A percentile compares a stretch with the other conserved stretches of the same genome.
Evolutionary conservation across 2,888 invertebrate species (phyloP).

Genomic region (Formica aserva): DNA sequence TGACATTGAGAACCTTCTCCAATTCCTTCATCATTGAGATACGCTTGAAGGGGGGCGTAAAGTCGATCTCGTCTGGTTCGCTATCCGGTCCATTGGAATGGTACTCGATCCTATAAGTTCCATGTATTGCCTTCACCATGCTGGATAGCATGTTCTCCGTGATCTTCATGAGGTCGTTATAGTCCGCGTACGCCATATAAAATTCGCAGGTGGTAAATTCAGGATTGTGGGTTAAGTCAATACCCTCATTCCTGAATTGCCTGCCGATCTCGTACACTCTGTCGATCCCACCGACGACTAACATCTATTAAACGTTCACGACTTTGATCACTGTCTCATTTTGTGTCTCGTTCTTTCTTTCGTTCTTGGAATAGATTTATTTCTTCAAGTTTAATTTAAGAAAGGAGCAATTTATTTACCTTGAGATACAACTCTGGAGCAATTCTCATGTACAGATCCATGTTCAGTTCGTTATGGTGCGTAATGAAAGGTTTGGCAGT

Average conservation of each 20-base stretch:
- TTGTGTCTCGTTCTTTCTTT: neutral
- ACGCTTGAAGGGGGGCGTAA: slow-evolving; percentile 98
- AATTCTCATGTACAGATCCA: slow-evolving; percentile 98
- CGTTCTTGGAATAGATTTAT: neutral
- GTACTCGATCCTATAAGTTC: slow-evolving; percentile 94
- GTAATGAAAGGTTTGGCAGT: slow-evolving; percentile 99
- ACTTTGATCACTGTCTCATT: neutral
- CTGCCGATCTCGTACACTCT: slow-evolving; percentile 96
- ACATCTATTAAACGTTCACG: slow-evolving; percentile 88
- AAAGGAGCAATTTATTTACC: slow-evolving; percentile 81
- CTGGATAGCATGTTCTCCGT: slow-evolving; percentile 97
- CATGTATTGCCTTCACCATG: slow-evolving; percentile 97
- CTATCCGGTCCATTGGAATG: slow-evolving; percentile 97
- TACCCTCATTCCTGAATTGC: slow-evolving; percentile 99
- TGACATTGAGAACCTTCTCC: slow-evolving; percentile 92
- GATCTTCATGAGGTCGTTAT: slow-evolving; percentile 96
- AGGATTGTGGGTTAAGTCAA: slow-evolving; percentile 99
- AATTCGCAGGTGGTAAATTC: slow-evolving; percentile 99
- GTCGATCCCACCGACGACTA: slow-evolving; percentile 99
- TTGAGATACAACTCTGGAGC: slow-evolving; percentile 99
- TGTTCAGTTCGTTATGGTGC: slow-evolving; percentile 99
- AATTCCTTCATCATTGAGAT: slow-evolving; percentile 96
- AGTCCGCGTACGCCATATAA: slow-evolving; percentile 99
- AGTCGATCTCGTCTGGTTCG: slow-evolving; percentile 95
- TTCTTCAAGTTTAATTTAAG: neutral